These are phyloP conservation scores for Orchesellides sinensis DNA, from an alignment of 2,888 invertebrate genomes.

Conservation along the genomic window DNA sequence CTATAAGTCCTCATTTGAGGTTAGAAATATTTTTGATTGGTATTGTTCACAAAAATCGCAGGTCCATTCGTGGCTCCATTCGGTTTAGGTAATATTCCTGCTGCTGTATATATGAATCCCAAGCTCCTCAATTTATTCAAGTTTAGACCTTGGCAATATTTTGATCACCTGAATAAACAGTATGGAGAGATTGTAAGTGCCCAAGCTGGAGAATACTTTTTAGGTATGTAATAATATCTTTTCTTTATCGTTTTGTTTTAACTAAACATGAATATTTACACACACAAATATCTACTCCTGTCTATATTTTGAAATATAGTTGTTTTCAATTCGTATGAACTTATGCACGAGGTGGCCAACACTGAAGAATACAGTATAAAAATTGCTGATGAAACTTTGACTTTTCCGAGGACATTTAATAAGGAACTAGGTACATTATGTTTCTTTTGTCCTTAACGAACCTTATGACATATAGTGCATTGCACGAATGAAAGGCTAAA, in stretches of 20 bases:
- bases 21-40: not conserved
- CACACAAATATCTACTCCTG: too few species aligned
- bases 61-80: conserved; percentile 21
- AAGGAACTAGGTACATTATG: conserved; percentile 65
- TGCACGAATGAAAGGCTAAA: not conserved
- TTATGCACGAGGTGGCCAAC: conserved; percentile 53
- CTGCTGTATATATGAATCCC: too few species aligned
- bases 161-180: too few species aligned
- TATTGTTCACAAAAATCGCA: not conserved
- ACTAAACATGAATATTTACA: not conserved
- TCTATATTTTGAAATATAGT: too few species aligned
- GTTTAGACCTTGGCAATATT: too few species aligned
- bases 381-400: conserved; percentile 35
- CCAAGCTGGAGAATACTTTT: conserved; percentile 18
- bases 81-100: too few species aligned
- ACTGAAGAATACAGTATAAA: conserved; percentile 63
- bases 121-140: too few species aligned
- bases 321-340: conserved; percentile 41
- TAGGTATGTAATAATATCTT: not conserved
- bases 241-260: not conserved
- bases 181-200: conserved; percentile 48
- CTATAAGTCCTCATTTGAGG: not conserved
- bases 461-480: not conserved
- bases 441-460: not conserved
- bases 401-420: conserved; percentile 61